Conservation (phyloP, 2,113 vertebrate species). For the Pseudorasbora parva region DNA sequence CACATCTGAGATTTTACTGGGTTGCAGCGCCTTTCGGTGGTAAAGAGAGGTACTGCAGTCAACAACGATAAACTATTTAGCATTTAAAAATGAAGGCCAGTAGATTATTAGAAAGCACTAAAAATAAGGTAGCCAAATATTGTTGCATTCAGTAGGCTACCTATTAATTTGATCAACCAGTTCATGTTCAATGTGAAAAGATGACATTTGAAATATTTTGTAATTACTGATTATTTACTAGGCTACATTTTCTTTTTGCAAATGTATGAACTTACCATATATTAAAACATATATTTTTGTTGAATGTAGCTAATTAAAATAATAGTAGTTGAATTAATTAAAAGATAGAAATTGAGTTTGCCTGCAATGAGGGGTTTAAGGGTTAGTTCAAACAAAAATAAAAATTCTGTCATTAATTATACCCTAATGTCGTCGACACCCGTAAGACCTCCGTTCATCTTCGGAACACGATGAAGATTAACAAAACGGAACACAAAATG, state of each 20-base stretch:
- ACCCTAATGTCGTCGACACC: no score
- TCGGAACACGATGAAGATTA: no score
- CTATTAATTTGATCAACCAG: not conserved
- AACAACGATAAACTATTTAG: not conserved
- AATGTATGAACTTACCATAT: not conserved
- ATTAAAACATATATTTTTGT: not conserved
- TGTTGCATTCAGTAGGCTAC: not conserved
- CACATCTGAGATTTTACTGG: conserved; percentile 10
- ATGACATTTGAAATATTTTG: not conserved
- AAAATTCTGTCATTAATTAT: not conserved
- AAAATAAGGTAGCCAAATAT: not conserved
- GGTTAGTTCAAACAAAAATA: not conserved
- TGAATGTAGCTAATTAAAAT: not conserved
- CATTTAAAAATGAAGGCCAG: not conserved
- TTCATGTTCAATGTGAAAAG: not conserved
- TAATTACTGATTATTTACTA: not conserved
- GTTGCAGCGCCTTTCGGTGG: conserved; percentile 41
- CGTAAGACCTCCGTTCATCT: no score
- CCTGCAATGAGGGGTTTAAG: not conserved
- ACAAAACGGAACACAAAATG: no score
- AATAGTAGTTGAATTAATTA: not conserved
- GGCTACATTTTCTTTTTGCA: not conserved
- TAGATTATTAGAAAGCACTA: not conserved
- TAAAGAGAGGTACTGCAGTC: conserved; percentile 38
- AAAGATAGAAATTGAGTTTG: not conserved